Evolutionary conservation across 2,797 vertebrate species (phyloP).

Genomic region (Platyrinchus mystaceus): DNA sequence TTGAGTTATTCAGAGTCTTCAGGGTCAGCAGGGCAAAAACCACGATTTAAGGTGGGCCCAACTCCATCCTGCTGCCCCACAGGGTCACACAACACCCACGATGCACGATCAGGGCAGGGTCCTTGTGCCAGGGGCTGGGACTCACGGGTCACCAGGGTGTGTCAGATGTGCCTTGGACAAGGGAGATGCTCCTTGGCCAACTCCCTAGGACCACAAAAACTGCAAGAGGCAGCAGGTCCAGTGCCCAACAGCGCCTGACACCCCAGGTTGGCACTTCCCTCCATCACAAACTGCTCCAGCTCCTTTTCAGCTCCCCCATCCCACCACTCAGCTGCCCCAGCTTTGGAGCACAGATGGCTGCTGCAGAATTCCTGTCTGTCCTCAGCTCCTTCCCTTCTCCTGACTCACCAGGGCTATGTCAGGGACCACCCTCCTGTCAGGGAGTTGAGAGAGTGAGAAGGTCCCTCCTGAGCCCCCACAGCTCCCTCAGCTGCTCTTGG

Average conservation of each 20-base stretch:
- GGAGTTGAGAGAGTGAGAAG: not conserved
- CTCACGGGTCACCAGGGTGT: rapidly evolving
- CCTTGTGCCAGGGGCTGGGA: not conserved
- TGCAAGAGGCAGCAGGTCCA: not conserved
- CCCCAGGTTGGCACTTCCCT: not conserved
- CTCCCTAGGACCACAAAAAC: not conserved
- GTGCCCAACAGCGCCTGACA: not conserved
- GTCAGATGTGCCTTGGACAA: too few relatives aligned
- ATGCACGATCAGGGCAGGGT: not conserved
- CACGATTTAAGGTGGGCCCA: not conserved
- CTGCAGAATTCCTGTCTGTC: not conserved
- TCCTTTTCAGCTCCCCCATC: not conserved
- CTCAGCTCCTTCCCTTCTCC: not conserved
- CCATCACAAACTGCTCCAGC: not conserved
- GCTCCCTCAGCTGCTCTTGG: not conserved
- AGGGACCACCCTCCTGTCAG: not conserved
- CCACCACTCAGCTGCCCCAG: not conserved
- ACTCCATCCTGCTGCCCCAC: not conserved
- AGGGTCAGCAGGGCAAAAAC: not conserved
- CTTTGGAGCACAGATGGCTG: rapidly evolving
- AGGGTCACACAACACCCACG: not conserved
- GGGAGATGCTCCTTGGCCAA: not conserved
- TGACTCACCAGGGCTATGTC: rapidly evolving
- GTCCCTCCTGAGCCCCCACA: not conserved
- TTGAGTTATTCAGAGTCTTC: not conserved